phyloP scores from a whole-genome alignment of 2,797 vertebrate genomes.

The Characodon lateralis region DNA sequence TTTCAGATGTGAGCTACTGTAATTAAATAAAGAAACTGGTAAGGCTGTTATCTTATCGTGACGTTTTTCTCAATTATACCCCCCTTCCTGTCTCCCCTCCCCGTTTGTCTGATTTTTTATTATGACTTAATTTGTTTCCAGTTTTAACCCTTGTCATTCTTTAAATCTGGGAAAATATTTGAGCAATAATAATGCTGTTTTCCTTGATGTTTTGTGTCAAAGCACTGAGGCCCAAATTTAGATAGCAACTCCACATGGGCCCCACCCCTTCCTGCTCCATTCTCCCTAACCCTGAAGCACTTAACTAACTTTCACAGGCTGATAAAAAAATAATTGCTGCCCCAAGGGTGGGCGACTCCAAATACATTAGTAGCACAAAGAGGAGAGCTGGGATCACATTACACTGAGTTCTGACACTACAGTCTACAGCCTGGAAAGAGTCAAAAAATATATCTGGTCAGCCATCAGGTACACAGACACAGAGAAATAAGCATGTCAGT shows the following conservation, averaged over 20 bases:
- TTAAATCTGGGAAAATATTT: slow-evolving; percentile 57
- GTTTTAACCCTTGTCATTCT: slow-evolving; percentile 14
- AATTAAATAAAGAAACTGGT: slow-evolving; percentile 53
- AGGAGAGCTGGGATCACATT: slow-evolving; percentile 61
- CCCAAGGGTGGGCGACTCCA: slow-evolving; percentile 58
- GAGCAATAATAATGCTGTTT: slow-evolving; percentile 24
- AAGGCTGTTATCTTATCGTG: slow-evolving; percentile 61
- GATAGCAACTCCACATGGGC: slow-evolving; percentile 9
- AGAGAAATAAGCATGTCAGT: slow-evolving; percentile 16
- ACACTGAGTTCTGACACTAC: slow-evolving; percentile 49
- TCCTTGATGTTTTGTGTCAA: slow-evolving; percentile 42
- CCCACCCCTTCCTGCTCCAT: slow-evolving; percentile 6
- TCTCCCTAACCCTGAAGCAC: slow-evolving; percentile 53
- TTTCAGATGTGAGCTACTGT: slow-evolving; percentile 46
- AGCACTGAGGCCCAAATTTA: slow-evolving; percentile 34
- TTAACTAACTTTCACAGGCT: slow-evolving; percentile 77
- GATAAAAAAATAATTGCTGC: slow-evolving; percentile 75
- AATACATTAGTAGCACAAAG: slow-evolving; percentile 75
- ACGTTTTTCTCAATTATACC: slow-evolving; percentile 57
- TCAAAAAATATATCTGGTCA: slow-evolving; percentile 35
- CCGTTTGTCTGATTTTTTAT: slow-evolving; percentile 39
- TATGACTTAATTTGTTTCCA: slow-evolving; percentile 60
- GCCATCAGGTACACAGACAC: slow-evolving; percentile 21
- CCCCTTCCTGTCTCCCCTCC: slow-evolving; percentile 36
- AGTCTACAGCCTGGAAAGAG: slow-evolving; percentile 34